Conservation (phyloP, 2,888 invertebrate species). For the Subacronicta megacephala region DNA sequence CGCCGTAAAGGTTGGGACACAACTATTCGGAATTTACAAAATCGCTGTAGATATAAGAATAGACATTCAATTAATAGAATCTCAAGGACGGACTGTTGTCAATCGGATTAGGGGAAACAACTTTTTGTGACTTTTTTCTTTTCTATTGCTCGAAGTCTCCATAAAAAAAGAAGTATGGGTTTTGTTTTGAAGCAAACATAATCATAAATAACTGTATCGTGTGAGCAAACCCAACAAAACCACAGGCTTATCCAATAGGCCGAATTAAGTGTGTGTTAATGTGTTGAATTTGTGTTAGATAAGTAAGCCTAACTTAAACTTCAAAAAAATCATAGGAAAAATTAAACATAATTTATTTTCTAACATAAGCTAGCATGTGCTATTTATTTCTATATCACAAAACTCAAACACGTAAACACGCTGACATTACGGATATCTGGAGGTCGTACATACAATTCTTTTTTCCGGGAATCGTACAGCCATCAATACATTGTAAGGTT, state of each 20-base stretch:
- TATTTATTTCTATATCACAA: too few species aligned
- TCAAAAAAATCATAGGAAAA: too few species aligned
- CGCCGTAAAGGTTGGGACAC: slow-evolving; percentile 38
- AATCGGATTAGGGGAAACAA: slow-evolving; percentile 16
- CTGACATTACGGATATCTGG: too few species aligned
- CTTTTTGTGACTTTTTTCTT: slow-evolving; percentile 8
- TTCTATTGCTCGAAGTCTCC: background rate
- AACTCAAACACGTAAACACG: too few species aligned
- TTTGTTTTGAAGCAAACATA: slow-evolving; percentile 1
- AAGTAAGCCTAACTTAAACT: too few species aligned
- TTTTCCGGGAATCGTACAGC: too few species aligned
- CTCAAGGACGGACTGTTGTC: slow-evolving; percentile 37
- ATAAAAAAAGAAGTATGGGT: slow-evolving; percentile 1
- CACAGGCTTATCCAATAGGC: background rate
- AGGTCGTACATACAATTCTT: too few species aligned
- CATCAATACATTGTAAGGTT: too few species aligned
- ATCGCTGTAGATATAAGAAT: slow-evolving; percentile 37
- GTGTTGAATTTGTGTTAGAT: too few species aligned
- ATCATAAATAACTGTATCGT: background rate
- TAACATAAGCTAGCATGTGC: too few species aligned
- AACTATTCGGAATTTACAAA: slow-evolving; percentile 43
- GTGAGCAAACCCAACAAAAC: background rate
- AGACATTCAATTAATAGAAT: slow-evolving; percentile 52
- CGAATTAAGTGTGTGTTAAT: too few species aligned
- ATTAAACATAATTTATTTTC: too few species aligned